phyloP scores from a whole-genome alignment of 2,888 invertebrate species.

The Eupeodes luniger region DNA sequence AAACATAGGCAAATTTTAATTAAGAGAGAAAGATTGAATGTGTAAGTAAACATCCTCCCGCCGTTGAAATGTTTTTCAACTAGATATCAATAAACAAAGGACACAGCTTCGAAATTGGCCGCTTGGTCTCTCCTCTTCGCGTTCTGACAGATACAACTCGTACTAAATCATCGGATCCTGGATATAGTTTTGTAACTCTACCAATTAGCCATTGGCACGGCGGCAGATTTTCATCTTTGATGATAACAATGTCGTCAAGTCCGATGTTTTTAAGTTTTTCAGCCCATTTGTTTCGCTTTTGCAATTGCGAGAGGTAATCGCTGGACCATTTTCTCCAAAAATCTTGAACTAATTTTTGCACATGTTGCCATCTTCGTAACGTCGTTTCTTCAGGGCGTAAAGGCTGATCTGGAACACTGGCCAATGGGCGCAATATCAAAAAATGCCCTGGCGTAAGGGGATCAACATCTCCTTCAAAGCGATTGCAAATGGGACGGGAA shows the following conservation, averaged over 20 bases:
- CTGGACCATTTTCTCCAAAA: slow-evolving; percentile 67
- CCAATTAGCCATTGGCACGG: slow-evolving; percentile 53
- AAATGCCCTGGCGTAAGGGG: slow-evolving; percentile 75
- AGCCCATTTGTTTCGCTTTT: slow-evolving; percentile 57
- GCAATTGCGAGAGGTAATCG: slow-evolving; percentile 61
- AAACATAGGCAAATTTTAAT: too few species aligned
- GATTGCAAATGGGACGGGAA: slow-evolving; percentile 78
- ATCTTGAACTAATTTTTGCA: slow-evolving; percentile 55
- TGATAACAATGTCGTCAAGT: slow-evolving; percentile 51
- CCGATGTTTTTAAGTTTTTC: slow-evolving; percentile 40
- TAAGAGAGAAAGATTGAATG: too few species aligned
- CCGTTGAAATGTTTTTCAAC: neutral
- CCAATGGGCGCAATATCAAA: slow-evolving; percentile 69
- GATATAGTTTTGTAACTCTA: slow-evolving; percentile 11
- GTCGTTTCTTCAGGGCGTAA: neutral
- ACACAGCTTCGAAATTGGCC: slow-evolving; percentile 1
- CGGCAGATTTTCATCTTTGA: slow-evolving; percentile 51
- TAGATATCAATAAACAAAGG: neutral
- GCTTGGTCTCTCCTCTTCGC: neutral
- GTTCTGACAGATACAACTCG: slow-evolving; percentile 11
- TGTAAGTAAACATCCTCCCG: neutral
- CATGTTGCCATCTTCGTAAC: neutral
- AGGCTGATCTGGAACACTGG: neutral
- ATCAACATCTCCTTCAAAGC: slow-evolving; percentile 68
- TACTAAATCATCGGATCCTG: slow-evolving; percentile 37